phyloP scores from a whole-genome alignment of 2,113 vertebrate species.

The Sialia sialis region DNA sequence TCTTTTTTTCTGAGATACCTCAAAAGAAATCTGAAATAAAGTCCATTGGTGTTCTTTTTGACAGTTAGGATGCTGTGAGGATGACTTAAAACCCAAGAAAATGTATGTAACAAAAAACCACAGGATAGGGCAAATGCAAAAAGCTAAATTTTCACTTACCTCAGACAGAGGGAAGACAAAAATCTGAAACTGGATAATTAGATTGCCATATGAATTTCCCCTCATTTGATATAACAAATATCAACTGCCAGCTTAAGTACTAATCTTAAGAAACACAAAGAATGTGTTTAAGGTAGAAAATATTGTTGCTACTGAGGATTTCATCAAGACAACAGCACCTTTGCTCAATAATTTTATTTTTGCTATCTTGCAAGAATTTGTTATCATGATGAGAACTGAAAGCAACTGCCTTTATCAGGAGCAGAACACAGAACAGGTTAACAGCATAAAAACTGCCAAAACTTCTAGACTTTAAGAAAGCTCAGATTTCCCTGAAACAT shows the following conservation, averaged over 20 bases:
- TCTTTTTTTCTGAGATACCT: background rate
- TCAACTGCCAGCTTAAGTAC: background rate
- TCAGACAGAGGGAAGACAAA: background rate
- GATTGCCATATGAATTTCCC: background rate
- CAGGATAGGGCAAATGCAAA: background rate
- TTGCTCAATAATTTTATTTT: background rate
- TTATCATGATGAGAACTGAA: background rate
- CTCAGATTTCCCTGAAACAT: background rate
- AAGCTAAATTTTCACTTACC: background rate
- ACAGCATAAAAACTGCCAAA: background rate
- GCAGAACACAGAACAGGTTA: background rate
- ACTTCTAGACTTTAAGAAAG: background rate
- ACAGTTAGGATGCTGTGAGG: background rate
- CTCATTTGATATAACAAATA: background rate
- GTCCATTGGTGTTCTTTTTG: background rate
- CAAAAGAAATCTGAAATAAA: background rate
- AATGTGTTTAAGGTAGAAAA: background rate
- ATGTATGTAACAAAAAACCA: background rate
- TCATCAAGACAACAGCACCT: background rate
- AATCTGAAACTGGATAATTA: background rate
- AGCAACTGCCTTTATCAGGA: background rate
- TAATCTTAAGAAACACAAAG: background rate
- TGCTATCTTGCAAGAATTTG: background rate
- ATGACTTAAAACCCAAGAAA: background rate
- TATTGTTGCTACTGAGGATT: background rate